Evolutionary conservation across 2,113 vertebrate genomes (phyloP).

Genomic region (Halcyon malimbica): DNA sequence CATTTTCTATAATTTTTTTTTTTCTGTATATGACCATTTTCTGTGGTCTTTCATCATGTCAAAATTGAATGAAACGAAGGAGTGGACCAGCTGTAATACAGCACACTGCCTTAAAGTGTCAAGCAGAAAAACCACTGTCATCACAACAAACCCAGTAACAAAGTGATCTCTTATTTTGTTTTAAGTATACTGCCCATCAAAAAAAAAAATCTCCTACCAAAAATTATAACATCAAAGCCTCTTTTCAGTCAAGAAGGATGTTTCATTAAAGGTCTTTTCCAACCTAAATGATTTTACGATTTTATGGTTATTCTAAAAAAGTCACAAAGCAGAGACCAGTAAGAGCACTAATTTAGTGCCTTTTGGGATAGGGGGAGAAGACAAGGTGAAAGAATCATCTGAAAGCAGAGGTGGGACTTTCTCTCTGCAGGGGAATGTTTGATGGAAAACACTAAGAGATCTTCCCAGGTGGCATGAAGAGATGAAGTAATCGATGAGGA

Average conservation of each 20-base stretch:
- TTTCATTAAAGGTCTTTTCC: background rate
- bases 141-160: background rate
- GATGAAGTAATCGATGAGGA: background rate
- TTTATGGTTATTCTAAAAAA: background rate
- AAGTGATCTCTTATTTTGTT: background rate
- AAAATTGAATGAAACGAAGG: background rate
- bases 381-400: background rate
- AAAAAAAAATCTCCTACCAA: background rate
- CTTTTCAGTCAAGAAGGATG: background rate
- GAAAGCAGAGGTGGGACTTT: background rate
- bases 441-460: background rate
- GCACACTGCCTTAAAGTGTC: background rate
- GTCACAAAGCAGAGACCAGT: background rate
- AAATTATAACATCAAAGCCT: background rate
- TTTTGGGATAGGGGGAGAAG: background rate
- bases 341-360: background rate
- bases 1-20: background rate
- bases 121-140: background rate
- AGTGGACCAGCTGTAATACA: background rate
- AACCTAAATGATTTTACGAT: no score
- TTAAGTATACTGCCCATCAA: background rate
- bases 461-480: background rate
- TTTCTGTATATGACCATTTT: background rate
- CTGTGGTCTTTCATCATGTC: background rate
- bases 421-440: background rate